phyloP scores from a whole-genome alignment of 2,888 invertebrate genomes.

The Gortyna flavago region DNA sequence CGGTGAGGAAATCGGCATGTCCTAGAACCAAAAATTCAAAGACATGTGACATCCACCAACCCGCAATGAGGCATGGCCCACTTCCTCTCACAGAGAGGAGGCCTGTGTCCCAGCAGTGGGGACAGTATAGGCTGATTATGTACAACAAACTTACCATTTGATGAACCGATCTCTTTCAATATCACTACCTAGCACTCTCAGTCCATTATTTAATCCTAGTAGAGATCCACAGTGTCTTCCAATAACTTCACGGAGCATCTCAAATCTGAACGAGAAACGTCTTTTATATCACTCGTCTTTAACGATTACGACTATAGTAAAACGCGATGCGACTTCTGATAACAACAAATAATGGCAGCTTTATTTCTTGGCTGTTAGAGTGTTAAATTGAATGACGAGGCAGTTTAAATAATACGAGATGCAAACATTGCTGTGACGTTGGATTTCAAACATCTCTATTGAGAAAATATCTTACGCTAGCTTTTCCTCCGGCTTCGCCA shows the following conservation, averaged over 20 bases:
- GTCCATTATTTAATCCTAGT: not conserved
- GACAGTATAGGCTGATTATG: not conserved
- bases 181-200: not conserved
- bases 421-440: slow-evolving; percentile 23
- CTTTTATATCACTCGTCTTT: slow-evolving; percentile 72
- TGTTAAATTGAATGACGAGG: slow-evolving; percentile 40
- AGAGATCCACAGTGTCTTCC: not conserved
- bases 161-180: not conserved
- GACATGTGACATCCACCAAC: not conserved
- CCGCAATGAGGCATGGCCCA: not conserved
- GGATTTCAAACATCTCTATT: not conserved
- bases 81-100: not conserved
- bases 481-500: not conserved
- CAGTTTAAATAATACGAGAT: slow-evolving; percentile 22
- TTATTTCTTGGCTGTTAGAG: slow-evolving; percentile 51
- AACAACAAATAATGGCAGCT: slow-evolving; percentile 52
- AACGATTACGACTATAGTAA: slow-evolving; percentile 70
- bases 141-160: not conserved
- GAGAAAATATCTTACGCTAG: not conserved
- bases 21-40: not conserved
- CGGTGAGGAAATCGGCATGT: not conserved
- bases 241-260: slow-evolving; percentile 47
- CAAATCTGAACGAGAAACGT: slow-evolving; percentile 68
- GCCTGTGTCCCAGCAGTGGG: not conserved
- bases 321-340: slow-evolving; percentile 63